Evolutionary conservation across 2,797 vertebrate species (phyloP).

Genomic region (Hafferia zeledoni): DNA sequence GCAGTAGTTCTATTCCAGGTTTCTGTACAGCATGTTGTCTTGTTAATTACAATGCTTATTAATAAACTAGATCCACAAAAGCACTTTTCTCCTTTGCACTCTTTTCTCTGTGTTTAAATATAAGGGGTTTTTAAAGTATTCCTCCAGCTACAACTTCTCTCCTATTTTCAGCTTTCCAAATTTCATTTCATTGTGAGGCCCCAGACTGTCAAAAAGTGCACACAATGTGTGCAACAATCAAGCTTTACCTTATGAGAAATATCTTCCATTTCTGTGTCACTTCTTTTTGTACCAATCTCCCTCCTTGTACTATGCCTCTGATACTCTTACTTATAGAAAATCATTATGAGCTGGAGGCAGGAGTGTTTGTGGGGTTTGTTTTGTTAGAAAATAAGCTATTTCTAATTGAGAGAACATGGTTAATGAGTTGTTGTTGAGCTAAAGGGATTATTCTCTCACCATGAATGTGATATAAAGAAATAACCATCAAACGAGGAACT

Average conservation of each 20-base stretch:
- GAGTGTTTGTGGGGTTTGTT: background rate
- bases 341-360: constrained; percentile 36
- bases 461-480: background rate
- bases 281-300: background rate
- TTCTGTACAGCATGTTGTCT: constrained; percentile 79
- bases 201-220: background rate
- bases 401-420: constrained; percentile 21
- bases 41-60: constrained; percentile 76
- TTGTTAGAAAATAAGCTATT: constrained; percentile 28
- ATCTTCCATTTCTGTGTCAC: background rate
- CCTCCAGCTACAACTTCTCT: rapidly evolving
- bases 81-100: background rate
- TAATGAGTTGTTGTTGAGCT: constrained; percentile 33
- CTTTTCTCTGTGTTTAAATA: background rate
- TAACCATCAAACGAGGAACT: background rate
- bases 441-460: constrained; percentile 18
- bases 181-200: background rate
- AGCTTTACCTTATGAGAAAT: background rate
- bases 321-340: constrained; percentile 19
- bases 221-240: background rate
- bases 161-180: background rate
- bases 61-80: constrained; percentile 78
- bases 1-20: constrained; percentile 72
- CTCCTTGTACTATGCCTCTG: background rate
- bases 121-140: background rate